Conservation (phyloP, 1,140 invertebrate genomes). For the Drosophila lacteicornis region DNA sequence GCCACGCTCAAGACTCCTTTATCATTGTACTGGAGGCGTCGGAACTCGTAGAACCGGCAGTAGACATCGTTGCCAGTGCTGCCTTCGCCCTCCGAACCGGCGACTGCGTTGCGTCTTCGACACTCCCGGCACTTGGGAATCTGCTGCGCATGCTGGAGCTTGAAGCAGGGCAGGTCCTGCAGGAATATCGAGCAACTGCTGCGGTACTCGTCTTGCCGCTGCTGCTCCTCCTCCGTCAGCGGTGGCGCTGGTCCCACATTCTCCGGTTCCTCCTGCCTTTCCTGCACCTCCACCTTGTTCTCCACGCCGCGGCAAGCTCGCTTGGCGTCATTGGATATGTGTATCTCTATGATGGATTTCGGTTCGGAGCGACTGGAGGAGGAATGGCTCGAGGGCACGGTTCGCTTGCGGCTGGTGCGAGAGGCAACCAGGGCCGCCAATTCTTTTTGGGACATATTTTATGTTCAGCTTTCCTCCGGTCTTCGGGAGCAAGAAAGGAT, state of each 20-base stretch:
- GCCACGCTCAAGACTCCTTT: constrained; percentile 95
- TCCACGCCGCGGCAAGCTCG: constrained; percentile 25
- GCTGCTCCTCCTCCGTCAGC: constrained; percentile 57
- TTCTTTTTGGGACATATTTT: constrained; percentile 44
- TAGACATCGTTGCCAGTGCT: constrained; percentile 88
- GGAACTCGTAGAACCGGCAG: constrained; percentile 98
- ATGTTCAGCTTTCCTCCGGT: constrained; percentile 1
- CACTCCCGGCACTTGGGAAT: constrained; percentile 78
- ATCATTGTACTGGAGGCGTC: constrained; percentile 94
- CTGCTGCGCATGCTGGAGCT: constrained; percentile 47
- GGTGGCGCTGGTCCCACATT: constrained; percentile 2
- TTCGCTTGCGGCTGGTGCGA: constrained; percentile 33
- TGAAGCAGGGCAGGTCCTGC: constrained; percentile 79
- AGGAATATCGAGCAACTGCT: constrained; percentile 62
- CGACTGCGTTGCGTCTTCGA: constrained; percentile 38
- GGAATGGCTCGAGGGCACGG: background rate
- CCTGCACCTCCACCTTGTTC: background rate
- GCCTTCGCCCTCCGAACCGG: background rate
- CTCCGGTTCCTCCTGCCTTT: constrained; percentile 2
- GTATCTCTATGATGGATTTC: constrained; percentile 72
- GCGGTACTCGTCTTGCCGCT: constrained; percentile 58
- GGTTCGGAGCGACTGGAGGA: constrained; percentile 48
- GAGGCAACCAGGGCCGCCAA: constrained; percentile 23
- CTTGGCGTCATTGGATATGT: constrained; percentile 68
- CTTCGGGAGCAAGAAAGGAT: constrained; percentile 28